Conservation (phyloP, 2,888 invertebrate genomes). For the Melitaea athalia region DNA sequence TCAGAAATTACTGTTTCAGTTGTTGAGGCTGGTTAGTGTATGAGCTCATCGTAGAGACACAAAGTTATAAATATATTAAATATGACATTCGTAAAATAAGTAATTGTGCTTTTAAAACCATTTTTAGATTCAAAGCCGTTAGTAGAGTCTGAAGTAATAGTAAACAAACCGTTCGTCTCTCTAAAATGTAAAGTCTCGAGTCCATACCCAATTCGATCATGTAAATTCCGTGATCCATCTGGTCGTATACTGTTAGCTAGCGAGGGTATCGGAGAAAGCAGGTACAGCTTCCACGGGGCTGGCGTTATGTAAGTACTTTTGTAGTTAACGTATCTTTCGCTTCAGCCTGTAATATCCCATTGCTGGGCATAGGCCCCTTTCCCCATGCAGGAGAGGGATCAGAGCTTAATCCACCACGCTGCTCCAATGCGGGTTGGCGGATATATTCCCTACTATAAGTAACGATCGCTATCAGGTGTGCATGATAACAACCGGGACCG, state of each 20-base stretch:
- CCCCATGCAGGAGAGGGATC: no score
- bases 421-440: no score
- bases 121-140: slow-evolving; percentile 50
- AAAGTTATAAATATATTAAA: neutral
- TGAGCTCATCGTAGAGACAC: slow-evolving; percentile 6
- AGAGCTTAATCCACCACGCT: no score
- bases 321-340: neutral
- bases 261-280: slow-evolving; percentile 59
- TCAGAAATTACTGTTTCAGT: slow-evolving; percentile 50
- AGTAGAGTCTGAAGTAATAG: slow-evolving; percentile 51
- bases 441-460: no score
- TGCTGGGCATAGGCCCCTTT: no score
- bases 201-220: slow-evolving; percentile 48
- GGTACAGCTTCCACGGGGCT: slow-evolving; percentile 53
- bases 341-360: no score
- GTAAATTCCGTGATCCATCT: slow-evolving; percentile 64
- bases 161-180: slow-evolving; percentile 47
- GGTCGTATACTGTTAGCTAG: slow-evolving; percentile 58
- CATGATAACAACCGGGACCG: no score
- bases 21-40: slow-evolving; percentile 48
- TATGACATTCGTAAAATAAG: neutral
- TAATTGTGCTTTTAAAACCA: neutral
- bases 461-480: no score
- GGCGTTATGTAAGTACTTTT: slow-evolving; percentile 48
- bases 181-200: slow-evolving; percentile 58